Conservation (phyloP, 2,113 vertebrate genomes). For the Elgaria multicarinata region DNA sequence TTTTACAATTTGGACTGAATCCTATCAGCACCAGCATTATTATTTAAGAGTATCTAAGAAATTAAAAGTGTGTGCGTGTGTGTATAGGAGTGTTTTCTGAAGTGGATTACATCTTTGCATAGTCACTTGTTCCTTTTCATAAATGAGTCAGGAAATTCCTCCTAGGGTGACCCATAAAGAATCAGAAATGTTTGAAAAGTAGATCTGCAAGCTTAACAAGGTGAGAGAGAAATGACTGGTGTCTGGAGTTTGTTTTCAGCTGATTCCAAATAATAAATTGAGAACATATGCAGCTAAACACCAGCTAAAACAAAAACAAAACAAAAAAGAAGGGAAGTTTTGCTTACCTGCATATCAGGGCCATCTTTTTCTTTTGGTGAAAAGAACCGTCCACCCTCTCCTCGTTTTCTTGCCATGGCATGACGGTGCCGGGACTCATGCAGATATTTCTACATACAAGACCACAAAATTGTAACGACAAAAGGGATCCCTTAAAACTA, state of each 20-base stretch:
- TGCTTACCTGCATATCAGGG: slow-evolving; percentile 85
- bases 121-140: not conserved
- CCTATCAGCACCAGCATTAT: not conserved
- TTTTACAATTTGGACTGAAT: not conserved
- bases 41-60: not conserved
- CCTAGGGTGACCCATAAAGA: not conserved
- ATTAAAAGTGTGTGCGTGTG: not conserved
- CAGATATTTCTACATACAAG: slow-evolving; percentile 90
- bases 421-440: slow-evolving; percentile 96
- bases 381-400: slow-evolving; percentile 96
- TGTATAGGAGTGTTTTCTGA: not conserved
- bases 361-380: slow-evolving; percentile 97
- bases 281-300: rapidly evolving
- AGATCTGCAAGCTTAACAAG: not conserved
- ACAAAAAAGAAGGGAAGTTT: not conserved
- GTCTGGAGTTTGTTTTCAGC: not conserved
- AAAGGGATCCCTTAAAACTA: not conserved
- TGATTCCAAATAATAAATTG: not conserved
- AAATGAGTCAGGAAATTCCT: not conserved
- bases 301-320: not conserved
- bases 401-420: slow-evolving; percentile 95
- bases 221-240: not conserved
- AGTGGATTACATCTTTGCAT: not conserved
- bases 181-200: not conserved
- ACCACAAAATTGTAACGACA: not conserved